Evolutionary conservation across 2,888 invertebrate species (phyloP).

Genomic region (Stenoptilia bipunctidactyla): DNA sequence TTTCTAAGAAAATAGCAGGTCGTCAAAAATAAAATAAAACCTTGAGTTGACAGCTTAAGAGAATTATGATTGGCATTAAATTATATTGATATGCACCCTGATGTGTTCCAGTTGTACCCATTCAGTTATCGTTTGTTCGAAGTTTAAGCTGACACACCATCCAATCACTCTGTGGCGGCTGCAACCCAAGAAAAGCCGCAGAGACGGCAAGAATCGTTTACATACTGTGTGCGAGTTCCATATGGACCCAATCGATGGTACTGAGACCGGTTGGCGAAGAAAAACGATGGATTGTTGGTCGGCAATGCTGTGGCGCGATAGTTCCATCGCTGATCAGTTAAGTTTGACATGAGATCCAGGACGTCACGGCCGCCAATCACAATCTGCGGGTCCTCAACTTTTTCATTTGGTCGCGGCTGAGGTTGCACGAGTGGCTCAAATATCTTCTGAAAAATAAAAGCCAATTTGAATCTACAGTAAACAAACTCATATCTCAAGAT

Average conservation of each 20-base stretch:
- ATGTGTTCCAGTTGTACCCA: slow-evolving; percentile 54
- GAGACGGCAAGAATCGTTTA: slow-evolving; percentile 61
- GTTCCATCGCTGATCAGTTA: slow-evolving; percentile 67
- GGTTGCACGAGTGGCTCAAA: slow-evolving; percentile 55
- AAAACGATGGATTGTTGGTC: slow-evolving; percentile 66
- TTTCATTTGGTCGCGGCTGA: slow-evolving; percentile 54
- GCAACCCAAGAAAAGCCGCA: slow-evolving; percentile 67
- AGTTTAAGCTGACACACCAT: slow-evolving; percentile 33
- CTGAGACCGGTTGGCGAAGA: slow-evolving; percentile 74
- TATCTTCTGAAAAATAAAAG: slow-evolving; percentile 46
- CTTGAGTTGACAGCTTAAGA: slow-evolving; percentile 31
- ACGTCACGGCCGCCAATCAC: slow-evolving; percentile 68
- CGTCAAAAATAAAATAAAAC: slow-evolving; percentile 23
- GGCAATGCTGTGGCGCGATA: slow-evolving; percentile 68
- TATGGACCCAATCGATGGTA: slow-evolving; percentile 71
- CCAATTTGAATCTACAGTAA: not conserved
- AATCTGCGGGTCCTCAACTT: slow-evolving; percentile 50
- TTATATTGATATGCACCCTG: slow-evolving; percentile 43
- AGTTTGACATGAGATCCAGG: slow-evolving; percentile 70
- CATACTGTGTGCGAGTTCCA: slow-evolving; percentile 69
- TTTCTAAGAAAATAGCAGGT: slow-evolving; percentile 21
- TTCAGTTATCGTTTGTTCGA: slow-evolving; percentile 44
- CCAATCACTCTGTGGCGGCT: slow-evolving; percentile 55
- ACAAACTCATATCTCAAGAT: not conserved
- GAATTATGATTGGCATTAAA: slow-evolving; percentile 18